These are phyloP conservation scores for Percina caprodes DNA, from an alignment of 2,113 vertebrate species.

Conservation along the genomic window DNA sequence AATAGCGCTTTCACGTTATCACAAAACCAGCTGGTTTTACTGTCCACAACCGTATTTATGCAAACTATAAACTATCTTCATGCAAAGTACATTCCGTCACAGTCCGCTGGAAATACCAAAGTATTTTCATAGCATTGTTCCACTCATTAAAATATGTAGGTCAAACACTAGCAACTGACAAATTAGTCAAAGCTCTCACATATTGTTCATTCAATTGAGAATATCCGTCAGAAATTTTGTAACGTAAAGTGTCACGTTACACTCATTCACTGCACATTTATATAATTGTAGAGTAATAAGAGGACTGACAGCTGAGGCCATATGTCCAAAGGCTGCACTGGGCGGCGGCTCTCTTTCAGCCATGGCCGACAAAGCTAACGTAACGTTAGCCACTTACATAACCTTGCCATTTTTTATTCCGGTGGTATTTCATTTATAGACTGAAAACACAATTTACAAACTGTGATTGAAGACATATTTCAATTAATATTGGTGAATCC, in stretches of 20 bases:
- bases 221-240: too few species aligned
- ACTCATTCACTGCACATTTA: too few species aligned
- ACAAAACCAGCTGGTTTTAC: background rate
- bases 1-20: background rate
- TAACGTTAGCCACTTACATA: background rate
- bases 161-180: background rate
- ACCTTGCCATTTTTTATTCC: background rate
- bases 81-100: background rate
- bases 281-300: background rate
- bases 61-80: background rate
- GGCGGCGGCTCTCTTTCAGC: slow-evolving; percentile 63
- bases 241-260: too few species aligned
- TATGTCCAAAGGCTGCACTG: slow-evolving; percentile 45
- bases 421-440: fast-evolving
- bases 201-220: background rate
- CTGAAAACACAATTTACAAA: background rate
- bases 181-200: background rate
- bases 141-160: background rate
- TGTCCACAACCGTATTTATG: background rate
- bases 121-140: background rate
- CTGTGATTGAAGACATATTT: background rate
- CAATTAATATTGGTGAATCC: background rate
- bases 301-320: slow-evolving; percentile 41
- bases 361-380: slow-evolving; percentile 36
- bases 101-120: background rate